These are phyloP conservation scores for Cacoxenus indagator DNA, from an alignment of 2,888 invertebrate species.

Conservation along the genomic window DNA sequence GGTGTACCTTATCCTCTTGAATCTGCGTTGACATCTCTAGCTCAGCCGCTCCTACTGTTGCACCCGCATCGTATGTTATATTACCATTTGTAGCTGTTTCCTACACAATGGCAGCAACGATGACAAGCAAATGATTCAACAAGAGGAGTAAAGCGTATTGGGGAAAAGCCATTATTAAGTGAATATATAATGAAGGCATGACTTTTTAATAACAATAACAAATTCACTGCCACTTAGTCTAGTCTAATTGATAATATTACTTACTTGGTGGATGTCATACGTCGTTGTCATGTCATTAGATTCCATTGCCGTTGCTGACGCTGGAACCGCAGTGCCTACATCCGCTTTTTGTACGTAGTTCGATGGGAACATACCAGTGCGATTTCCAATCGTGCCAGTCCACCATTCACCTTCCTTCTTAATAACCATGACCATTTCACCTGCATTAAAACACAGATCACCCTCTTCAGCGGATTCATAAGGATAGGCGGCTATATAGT, in stretches of 20 bases:
- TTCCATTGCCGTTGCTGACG: slow-evolving; percentile 30
- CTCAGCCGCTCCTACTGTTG: slow-evolving; percentile 1
- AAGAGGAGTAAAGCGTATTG: slow-evolving; percentile 1
- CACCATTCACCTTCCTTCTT: slow-evolving; percentile 98
- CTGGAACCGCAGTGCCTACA: slow-evolving; percentile 57
- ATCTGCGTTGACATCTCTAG: slow-evolving; percentile 35
- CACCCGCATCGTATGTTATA: slow-evolving; percentile 1
- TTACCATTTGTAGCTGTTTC: slow-evolving; percentile 21
- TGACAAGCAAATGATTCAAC: background rate
- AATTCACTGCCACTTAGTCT: background rate
- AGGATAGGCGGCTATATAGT: slow-evolving; percentile 90
- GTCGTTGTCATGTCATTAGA: slow-evolving; percentile 27
- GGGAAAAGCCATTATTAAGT: slow-evolving; percentile 6
- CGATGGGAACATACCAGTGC: slow-evolving; percentile 95
- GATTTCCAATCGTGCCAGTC: slow-evolving; percentile 89
- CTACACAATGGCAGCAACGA: slow-evolving; percentile 20
- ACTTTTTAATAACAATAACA: slow-evolving; percentile 9
- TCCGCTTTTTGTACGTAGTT: slow-evolving; percentile 91
- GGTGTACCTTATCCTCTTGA: background rate
- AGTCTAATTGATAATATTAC: background rate
- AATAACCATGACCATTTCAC: slow-evolving; percentile 89
- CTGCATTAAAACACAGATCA: slow-evolving; percentile 89
- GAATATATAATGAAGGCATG: background rate
- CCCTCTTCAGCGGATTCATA: slow-evolving; percentile 91
- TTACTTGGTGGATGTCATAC: slow-evolving; percentile 4